These are phyloP conservation scores for Eubasilissa regina DNA, from an alignment of 1,140 invertebrate genomes.

Conservation along the genomic window DNA sequence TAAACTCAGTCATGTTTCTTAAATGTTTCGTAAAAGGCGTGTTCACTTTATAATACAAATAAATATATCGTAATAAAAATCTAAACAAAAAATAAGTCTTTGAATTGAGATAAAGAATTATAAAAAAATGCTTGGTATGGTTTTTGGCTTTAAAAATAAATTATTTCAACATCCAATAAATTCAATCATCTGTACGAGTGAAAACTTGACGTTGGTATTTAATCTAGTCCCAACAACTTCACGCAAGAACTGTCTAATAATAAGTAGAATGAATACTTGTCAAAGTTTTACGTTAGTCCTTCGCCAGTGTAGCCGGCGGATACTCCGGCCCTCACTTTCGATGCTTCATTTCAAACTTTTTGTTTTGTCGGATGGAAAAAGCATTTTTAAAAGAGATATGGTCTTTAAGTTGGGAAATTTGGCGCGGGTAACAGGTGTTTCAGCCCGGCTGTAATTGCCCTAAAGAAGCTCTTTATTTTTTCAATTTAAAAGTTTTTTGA, in stretches of 20 bases:
- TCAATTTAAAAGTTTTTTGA: conserved; percentile 27
- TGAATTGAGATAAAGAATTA: no score
- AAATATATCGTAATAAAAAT: no score
- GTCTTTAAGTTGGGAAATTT: conserved; percentile 44
- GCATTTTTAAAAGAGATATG: conserved; percentile 44
- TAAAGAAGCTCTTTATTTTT: conserved; percentile 21
- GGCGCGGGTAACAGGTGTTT: conserved; percentile 41
- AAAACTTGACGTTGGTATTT: neutral
- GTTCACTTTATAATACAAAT: no score
- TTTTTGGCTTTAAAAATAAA: no score
- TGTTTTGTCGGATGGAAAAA: conserved; percentile 37
- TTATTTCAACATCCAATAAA: no score
- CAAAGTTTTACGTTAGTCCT: conserved; percentile 9
- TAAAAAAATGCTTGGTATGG: no score
- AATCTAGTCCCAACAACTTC: neutral
- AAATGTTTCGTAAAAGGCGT: no score
- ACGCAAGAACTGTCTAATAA: conserved; percentile 18
- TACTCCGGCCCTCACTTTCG: conserved; percentile 32
- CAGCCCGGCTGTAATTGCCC: conserved; percentile 31
- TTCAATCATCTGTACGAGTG: no score
- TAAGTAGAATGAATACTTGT: conserved; percentile 22
- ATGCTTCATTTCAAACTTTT: conserved; percentile 38
- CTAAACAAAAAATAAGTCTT: no score
- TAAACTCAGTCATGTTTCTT: no score
- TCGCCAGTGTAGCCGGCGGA: conserved; percentile 12